These are phyloP conservation scores for Rhinopomastus cyanomelas DNA, from an alignment of 2,113 vertebrate genomes.

Conservation along the genomic window DNA sequence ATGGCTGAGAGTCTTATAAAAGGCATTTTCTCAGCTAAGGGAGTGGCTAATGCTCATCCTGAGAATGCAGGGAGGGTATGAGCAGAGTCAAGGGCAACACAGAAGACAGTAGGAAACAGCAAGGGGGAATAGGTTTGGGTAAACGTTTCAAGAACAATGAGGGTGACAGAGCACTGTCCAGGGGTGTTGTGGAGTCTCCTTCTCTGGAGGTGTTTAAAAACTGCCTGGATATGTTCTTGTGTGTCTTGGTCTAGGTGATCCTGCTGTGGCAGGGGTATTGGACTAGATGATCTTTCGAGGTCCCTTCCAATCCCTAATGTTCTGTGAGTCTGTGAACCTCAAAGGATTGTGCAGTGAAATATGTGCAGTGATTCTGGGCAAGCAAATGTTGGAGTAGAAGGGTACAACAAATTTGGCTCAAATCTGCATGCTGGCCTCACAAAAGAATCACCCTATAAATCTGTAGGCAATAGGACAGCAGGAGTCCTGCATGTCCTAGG, in stretches of 20 bases:
- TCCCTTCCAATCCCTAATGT: no score
- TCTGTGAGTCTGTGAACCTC: no score
- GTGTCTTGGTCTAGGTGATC: no score
- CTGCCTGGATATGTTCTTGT: no score
- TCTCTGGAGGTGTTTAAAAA: no score
- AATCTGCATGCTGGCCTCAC: background rate
- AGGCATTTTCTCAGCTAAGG: background rate
- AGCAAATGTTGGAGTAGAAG: background rate
- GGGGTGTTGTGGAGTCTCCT: no score
- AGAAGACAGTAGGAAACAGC: background rate
- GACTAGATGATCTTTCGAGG: no score
- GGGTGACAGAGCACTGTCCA: no score
- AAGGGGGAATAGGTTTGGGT: background rate
- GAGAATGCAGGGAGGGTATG: background rate
- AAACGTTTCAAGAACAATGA: background rate
- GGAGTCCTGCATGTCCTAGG: background rate
- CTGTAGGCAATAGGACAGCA: background rate
- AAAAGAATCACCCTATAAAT: background rate
- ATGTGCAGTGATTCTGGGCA: background rate
- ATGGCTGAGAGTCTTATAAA: background rate
- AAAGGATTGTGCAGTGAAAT: background rate
- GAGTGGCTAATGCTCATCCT: background rate
- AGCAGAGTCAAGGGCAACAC: background rate
- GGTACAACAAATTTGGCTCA: background rate
- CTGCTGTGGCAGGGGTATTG: no score